A percentile compares a stretch with the other conserved stretches of the same genome.
Conservation (phyloP, 2,113 vertebrate genomes). For the Greenwoodochromis staneri region DNA sequence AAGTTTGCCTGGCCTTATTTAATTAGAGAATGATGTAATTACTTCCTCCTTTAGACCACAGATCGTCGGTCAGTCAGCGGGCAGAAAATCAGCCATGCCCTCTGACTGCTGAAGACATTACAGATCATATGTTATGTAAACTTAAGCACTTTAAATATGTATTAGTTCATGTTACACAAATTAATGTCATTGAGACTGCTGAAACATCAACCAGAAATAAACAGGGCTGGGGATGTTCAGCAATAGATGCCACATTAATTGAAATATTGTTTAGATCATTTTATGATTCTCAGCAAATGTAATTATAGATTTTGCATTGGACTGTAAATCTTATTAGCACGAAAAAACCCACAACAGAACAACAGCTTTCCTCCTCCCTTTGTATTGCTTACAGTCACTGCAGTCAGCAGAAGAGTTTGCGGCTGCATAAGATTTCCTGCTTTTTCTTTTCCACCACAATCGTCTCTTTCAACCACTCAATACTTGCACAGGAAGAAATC, state of each 20-base stretch:
- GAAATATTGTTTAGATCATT: background rate
- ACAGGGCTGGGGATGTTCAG: background rate
- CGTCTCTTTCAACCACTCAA: background rate
- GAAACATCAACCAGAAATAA: background rate
- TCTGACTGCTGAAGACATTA: background rate
- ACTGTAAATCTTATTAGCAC: background rate
- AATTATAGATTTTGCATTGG: background rate
- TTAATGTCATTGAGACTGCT: background rate
- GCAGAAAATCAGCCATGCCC: background rate
- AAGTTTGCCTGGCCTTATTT: slow-evolving; percentile 35
- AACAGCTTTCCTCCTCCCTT: background rate
- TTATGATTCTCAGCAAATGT: background rate
- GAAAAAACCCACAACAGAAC: background rate
- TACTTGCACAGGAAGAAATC: background rate
- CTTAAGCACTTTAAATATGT: background rate
- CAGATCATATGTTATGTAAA: background rate
- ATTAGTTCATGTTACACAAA: background rate
- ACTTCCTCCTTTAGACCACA: slow-evolving; percentile 21
- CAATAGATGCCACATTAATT: background rate
- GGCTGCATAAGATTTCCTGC: background rate
- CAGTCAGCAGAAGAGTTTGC: background rate
- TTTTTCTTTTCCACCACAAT: background rate
- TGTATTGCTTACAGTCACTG: background rate
- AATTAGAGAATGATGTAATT: slow-evolving; percentile 42
- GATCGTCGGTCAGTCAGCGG: background rate